Conservation (phyloP, 92 coral and sea anemone genomes). For the Umimayanthus chanpuru region DNA sequence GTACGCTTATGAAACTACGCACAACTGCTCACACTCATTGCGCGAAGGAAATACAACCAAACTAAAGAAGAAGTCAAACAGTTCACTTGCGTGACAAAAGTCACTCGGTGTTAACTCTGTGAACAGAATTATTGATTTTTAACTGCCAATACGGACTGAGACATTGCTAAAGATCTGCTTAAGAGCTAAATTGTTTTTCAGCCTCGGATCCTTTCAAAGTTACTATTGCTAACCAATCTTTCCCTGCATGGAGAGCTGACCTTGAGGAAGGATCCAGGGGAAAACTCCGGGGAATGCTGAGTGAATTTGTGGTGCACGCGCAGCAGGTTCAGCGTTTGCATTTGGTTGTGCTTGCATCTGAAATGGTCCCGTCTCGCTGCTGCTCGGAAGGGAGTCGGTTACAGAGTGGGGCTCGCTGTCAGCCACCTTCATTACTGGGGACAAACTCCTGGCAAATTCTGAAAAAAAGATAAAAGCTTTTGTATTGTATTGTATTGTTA, state of each 20-base stretch:
- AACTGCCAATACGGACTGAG: too few species aligned
- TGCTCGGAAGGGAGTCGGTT: not conserved
- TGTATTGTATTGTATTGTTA: too few species aligned
- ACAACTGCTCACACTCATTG: too few species aligned
- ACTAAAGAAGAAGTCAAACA: too few species aligned
- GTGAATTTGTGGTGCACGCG: not conserved
- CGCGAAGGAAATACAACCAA: too few species aligned
- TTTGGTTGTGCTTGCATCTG: not conserved
- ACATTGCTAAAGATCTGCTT: too few species aligned
- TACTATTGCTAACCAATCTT: not conserved
- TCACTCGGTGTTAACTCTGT: too few species aligned
- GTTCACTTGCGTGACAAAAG: too few species aligned
- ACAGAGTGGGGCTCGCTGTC: not conserved
- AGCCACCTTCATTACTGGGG: slow-evolving; percentile 18
- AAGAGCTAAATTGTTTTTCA: too few species aligned
- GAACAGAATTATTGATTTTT: too few species aligned
- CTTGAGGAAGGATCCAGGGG: slow-evolving; percentile 37
- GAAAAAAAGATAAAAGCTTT: not conserved
- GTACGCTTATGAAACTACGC: too few species aligned
- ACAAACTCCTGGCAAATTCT: slow-evolving; percentile 11
- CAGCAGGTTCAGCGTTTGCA: not conserved
- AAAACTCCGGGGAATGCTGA: slow-evolving; percentile 24
- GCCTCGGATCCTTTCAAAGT: too few species aligned
- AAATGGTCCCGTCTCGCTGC: not conserved
- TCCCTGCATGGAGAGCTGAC: not conserved